Percentiles rank a stretch among this genome's conserved stretches.
Evolutionary conservation across 2,113 vertebrate genomes (phyloP).

Genomic region (Elanoides forficatus): DNA sequence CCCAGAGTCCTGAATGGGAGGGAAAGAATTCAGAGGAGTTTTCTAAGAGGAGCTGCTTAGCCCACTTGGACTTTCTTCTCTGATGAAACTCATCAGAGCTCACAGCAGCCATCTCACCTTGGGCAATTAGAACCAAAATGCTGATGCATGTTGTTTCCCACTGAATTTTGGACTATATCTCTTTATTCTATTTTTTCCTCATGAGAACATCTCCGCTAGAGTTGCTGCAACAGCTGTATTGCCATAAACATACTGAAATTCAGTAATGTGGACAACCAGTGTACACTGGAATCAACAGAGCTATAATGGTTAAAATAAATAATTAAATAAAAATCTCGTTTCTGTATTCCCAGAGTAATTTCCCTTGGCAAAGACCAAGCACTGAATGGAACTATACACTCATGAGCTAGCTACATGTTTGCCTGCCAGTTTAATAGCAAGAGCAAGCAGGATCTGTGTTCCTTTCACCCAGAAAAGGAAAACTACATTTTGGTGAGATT

Average conservation of each 20-base stretch:
- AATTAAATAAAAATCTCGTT: not conserved
- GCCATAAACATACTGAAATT: not conserved
- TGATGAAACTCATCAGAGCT: not conserved
- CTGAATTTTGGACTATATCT: not conserved
- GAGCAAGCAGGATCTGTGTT: not conserved
- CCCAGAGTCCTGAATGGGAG: not conserved
- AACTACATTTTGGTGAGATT: not conserved
- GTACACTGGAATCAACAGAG: not conserved
- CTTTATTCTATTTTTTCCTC: not conserved
- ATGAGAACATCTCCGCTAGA: not conserved
- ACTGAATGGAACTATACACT: not conserved
- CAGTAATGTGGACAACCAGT: not conserved
- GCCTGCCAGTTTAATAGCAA: not conserved
- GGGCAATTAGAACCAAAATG: not conserved
- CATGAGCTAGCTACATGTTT: not conserved
- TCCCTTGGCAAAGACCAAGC: not conserved
- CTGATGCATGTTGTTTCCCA: not conserved
- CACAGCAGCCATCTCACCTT: not conserved
- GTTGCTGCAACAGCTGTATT: not conserved
- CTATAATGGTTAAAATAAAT: not conserved
- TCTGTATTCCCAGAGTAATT: not conserved
- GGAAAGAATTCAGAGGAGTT: not conserved
- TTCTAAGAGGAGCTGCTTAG: not conserved
- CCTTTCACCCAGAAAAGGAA: not conserved
- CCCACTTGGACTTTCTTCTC: not conserved